Evolutionary conservation across 2,797 vertebrate genomes (phyloP).

Genomic region (Dallia pectoralis): DNA sequence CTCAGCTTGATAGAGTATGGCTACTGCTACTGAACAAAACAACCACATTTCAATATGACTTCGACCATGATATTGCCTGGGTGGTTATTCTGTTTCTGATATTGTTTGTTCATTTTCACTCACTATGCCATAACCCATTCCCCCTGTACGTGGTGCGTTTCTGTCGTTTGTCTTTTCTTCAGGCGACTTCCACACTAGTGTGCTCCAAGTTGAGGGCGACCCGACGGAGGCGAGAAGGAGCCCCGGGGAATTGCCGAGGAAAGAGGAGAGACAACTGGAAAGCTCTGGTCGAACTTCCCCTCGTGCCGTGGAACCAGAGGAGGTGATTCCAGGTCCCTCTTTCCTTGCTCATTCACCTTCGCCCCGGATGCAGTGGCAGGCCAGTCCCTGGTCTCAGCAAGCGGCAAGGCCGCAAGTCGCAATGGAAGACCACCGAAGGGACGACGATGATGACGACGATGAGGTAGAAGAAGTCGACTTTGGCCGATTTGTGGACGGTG

Average conservation of each 20-base stretch:
- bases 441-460: constrained; percentile 54
- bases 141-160: background rate
- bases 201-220: constrained; percentile 18
- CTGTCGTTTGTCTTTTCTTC: constrained; percentile 16
- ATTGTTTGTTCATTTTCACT: too few relatives aligned
- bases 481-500: constrained; percentile 68
- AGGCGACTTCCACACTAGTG: constrained; percentile 44
- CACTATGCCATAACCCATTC: background rate
- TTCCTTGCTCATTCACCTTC: constrained; percentile 48
- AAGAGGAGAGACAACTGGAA: constrained; percentile 32
- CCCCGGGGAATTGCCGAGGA: constrained; percentile 44
- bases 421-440: constrained; percentile 54
- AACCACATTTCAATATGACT: too few relatives aligned
- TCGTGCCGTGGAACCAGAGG: constrained; percentile 29
- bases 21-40: too few relatives aligned
- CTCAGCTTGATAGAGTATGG: too few relatives aligned
- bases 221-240: constrained; percentile 22
- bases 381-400: constrained; percentile 68
- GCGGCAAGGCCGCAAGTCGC: constrained; percentile 49
- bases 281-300: constrained; percentile 18
- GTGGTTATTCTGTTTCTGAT: background rate
- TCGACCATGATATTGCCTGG: background rate
- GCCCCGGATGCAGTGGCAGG: constrained; percentile 79
- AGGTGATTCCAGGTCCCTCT: constrained; percentile 28
- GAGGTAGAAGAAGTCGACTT: constrained; percentile 78